Conservation (phyloP, 1,140 invertebrate species). For the Pseudobourletiella spinata region DNA sequence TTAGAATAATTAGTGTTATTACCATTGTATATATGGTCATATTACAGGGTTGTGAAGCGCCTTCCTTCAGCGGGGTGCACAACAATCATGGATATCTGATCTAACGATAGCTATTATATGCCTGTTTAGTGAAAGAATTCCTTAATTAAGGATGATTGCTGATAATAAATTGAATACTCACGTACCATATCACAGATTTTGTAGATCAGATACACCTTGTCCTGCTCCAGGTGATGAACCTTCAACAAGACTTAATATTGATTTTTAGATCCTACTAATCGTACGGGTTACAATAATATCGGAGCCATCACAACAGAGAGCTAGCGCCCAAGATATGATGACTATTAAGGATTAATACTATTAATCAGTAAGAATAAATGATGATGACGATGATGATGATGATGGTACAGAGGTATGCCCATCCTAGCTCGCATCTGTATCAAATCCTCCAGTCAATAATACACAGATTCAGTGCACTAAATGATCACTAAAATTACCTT, state of each 20-base stretch:
- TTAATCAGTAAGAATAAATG: not conserved
- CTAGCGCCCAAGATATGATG: not conserved
- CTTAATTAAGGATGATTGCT: not conserved
- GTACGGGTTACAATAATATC: too few species aligned
- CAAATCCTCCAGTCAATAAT: not conserved
- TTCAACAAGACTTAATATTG: not conserved
- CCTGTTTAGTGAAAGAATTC: not conserved
- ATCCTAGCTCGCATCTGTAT: not conserved
- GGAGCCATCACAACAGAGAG: not conserved
- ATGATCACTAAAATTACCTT: too few species aligned
- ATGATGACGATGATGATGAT: not conserved
- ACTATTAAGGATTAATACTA: not conserved
- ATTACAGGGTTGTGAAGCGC: not conserved
- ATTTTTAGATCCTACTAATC: too few species aligned
- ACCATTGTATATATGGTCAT: not conserved
- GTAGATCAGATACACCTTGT: slow-evolving; percentile 4
- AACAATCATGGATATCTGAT: not conserved
- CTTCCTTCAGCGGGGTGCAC: not conserved
- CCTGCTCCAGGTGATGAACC: not conserved
- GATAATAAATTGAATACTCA: slow-evolving; percentile 5
- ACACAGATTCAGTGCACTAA: too few species aligned
- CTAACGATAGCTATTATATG: not conserved
- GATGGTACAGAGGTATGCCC: not conserved
- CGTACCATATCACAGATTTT: slow-evolving; percentile 1
- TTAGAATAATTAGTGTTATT: not conserved